A percentile compares a stretch with the other conserved stretches of the same genome.
These are phyloP conservation scores for Chrysomallon squamiferum DNA, from an alignment of 1,140 invertebrate genomes.

Conservation along the genomic window DNA sequence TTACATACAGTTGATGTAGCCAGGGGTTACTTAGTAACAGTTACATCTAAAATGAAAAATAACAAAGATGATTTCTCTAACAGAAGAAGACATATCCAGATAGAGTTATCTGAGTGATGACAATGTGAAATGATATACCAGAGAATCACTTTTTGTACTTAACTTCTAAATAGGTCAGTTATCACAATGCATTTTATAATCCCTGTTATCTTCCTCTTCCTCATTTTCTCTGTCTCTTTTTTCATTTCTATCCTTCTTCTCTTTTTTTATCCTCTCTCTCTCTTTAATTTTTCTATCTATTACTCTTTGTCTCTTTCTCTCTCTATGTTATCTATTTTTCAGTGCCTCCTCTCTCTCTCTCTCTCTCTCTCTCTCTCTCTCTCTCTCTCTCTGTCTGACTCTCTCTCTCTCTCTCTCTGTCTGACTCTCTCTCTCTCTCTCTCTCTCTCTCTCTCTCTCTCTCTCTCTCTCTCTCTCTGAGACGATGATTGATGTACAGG, in stretches of 20 bases:
- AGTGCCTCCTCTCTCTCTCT: not conserved
- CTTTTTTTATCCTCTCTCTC: not conserved
- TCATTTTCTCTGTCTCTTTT: constrained; percentile 1
- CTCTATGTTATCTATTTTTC: not conserved
- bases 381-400: not conserved
- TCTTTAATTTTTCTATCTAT: not conserved
- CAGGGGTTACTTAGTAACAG: too few species aligned
- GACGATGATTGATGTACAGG: not conserved
- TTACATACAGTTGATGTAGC: too few species aligned
- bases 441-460: constrained; percentile 3
- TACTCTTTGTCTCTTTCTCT: too few species aligned
- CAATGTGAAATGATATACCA: too few species aligned
- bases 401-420: not conserved
- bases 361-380: constrained; percentile 5
- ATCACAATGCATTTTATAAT: too few species aligned
- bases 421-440: constrained; percentile 1
- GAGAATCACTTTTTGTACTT: too few species aligned
- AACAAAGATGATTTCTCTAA: too few species aligned
- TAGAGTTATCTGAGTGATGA: too few species aligned
- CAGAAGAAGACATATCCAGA: too few species aligned
- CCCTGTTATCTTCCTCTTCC: not conserved
- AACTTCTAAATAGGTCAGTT: too few species aligned
- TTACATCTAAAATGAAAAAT: too few species aligned
- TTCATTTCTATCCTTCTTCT: not conserved
- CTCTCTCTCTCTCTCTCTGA: constrained; percentile 7